phyloP scores from a whole-genome alignment of 1,140 invertebrate genomes.

The Trialeurodes vaporariorum region DNA sequence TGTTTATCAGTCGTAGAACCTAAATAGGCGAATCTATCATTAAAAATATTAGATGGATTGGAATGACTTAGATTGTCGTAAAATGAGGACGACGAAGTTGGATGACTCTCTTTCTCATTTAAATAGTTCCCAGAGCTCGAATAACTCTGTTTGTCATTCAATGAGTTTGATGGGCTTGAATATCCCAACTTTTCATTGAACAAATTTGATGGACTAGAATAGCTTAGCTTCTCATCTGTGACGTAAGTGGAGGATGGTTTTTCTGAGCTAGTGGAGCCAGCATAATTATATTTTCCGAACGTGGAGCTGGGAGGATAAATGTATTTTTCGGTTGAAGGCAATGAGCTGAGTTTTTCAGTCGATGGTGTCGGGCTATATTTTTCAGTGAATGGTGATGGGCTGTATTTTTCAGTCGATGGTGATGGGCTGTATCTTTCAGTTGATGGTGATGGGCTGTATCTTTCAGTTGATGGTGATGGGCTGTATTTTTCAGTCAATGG shows the following conservation, averaged over 20 bases:
- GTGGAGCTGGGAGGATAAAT: background rate
- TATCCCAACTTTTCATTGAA: background rate
- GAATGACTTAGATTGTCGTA: background rate
- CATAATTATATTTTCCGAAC: background rate
- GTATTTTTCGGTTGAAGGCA: conserved; percentile 8
- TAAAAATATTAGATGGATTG: background rate
- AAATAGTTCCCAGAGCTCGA: background rate
- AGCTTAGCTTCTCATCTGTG: background rate
- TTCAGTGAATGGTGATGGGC: background rate
- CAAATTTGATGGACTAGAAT: background rate
- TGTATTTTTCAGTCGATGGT: too few species aligned
- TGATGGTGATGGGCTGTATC: too few species aligned
- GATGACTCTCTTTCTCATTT: background rate
- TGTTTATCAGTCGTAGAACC: background rate
- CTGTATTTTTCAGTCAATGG: too few species aligned
- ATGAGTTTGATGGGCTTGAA: background rate
- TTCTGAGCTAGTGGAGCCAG: background rate
- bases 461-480: too few species aligned
- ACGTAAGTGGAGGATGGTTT: background rate
- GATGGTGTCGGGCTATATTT: conserved; percentile 4
- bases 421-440: too few species aligned
- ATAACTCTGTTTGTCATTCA: background rate
- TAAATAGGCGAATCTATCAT: background rate
- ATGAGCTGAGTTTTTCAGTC: background rate
- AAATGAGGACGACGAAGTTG: background rate